Evolutionary conservation across 2,113 vertebrate species (phyloP).

Genomic region (Rhinolophus ferrumequinum): DNA sequence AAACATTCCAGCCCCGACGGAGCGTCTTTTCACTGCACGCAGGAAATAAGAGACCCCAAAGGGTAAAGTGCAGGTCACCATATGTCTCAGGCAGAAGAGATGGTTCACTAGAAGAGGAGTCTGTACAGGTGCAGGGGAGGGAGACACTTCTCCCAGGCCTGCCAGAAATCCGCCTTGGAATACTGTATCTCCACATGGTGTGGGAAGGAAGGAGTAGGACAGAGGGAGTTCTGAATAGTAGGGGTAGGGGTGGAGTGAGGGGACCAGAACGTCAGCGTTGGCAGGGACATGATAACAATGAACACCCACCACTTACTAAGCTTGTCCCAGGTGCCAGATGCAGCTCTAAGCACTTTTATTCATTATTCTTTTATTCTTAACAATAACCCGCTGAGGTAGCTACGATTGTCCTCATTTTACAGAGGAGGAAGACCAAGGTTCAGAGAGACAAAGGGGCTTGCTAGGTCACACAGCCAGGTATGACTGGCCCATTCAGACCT

Average conservation of each 20-base stretch:
- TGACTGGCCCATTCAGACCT: neutral
- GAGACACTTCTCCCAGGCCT: neutral
- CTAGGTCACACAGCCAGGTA: neutral
- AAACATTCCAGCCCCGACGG: neutral
- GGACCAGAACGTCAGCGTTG: neutral
- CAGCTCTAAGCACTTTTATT: neutral
- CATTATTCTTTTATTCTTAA: neutral
- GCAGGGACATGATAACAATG: neutral
- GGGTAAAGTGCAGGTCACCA: neutral
- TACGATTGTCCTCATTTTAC: neutral
- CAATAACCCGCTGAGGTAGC: neutral
- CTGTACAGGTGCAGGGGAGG: rapidly evolving
- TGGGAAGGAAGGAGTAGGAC: neutral
- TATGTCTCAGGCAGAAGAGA: neutral
- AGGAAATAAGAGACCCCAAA: neutral
- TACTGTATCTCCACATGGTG: neutral
- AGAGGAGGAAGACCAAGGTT: neutral
- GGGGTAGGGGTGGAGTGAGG: neutral
- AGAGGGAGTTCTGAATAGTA: neutral
- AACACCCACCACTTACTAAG: neutral
- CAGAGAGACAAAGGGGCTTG: neutral
- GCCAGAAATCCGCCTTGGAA: neutral
- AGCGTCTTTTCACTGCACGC: neutral
- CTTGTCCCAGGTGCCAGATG: neutral
- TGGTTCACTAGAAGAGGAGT: neutral